phyloP scores from a whole-genome alignment of 2,113 vertebrate species.

The Amphiprion ocellaris region DNA sequence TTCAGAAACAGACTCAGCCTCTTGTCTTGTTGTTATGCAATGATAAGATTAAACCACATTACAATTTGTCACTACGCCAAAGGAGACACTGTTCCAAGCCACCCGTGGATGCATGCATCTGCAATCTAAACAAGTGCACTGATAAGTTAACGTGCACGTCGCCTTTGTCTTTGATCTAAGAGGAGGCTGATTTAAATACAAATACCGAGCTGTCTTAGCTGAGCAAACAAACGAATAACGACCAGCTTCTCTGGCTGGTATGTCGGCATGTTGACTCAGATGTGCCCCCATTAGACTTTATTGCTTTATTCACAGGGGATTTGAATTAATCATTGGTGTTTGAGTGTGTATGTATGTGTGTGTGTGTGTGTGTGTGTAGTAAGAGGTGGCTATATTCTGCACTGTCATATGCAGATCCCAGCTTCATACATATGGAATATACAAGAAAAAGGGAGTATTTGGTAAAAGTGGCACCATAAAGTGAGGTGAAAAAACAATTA shows the following conservation, averaged over 20 bases:
- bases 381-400: not conserved
- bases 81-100: not conserved
- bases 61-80: not conserved
- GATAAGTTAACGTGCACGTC: slow-evolving; percentile 25
- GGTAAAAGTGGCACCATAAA: slow-evolving; percentile 21
- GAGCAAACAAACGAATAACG: slow-evolving; percentile 70
- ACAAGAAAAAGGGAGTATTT: not conserved
- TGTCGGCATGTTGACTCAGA: slow-evolving; percentile 66
- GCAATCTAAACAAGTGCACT: slow-evolving; percentile 24
- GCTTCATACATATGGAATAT: slow-evolving; percentile 7
- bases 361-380: slow-evolving; percentile 18
- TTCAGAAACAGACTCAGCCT: slow-evolving; percentile 2
- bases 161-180: slow-evolving; percentile 40
- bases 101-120: slow-evolving; percentile 3
- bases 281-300: slow-evolving; percentile 69
- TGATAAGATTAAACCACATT: not conserved
- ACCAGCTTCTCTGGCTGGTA: slow-evolving; percentile 46
- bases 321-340: slow-evolving; percentile 68
- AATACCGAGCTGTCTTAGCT: slow-evolving; percentile 69
- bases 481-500: not conserved
- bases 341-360: not conserved
- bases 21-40: slow-evolving; percentile 2
- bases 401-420: slow-evolving; percentile 1
- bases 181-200: slow-evolving; percentile 72
- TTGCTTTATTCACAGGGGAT: slow-evolving; percentile 74